phyloP scores from a whole-genome alignment of 2,113 vertebrate species.

The Saccopteryx bilineata region DNA sequence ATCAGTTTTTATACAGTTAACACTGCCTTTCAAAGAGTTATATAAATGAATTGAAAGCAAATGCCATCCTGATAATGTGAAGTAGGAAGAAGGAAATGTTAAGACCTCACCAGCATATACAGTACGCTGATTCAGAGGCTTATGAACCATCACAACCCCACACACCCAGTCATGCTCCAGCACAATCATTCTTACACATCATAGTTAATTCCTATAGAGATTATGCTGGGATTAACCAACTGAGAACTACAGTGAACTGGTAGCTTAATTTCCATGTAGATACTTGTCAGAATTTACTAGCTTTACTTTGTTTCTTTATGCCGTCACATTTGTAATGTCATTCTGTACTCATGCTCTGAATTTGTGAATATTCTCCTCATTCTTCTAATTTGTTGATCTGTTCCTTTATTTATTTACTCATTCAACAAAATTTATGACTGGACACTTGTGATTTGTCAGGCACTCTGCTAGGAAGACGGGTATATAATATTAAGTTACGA shows the following conservation, averaged over 20 bases:
- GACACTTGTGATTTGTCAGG: neutral
- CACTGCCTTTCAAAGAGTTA: neutral
- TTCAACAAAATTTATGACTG: neutral
- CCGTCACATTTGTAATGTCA: neutral
- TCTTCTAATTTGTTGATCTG: neutral
- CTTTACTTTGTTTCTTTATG: neutral
- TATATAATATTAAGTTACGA: neutral
- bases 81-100: neutral
- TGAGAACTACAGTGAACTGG: neutral
- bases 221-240: neutral
- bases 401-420: neutral
- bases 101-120: neutral
- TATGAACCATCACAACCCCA: neutral
- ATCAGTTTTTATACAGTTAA: neutral
- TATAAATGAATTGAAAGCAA: constrained; percentile 9
- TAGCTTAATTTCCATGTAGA: neutral
- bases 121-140: neutral
- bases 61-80: neutral
- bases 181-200: neutral
- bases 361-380: constrained; percentile 22
- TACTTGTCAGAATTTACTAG: neutral
- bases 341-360: neutral
- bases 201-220: neutral
- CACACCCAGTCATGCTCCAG: neutral
- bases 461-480: neutral